These are phyloP conservation scores for Dynastes maya DNA, from an alignment of 2,888 invertebrate genomes.

Conservation along the genomic window DNA sequence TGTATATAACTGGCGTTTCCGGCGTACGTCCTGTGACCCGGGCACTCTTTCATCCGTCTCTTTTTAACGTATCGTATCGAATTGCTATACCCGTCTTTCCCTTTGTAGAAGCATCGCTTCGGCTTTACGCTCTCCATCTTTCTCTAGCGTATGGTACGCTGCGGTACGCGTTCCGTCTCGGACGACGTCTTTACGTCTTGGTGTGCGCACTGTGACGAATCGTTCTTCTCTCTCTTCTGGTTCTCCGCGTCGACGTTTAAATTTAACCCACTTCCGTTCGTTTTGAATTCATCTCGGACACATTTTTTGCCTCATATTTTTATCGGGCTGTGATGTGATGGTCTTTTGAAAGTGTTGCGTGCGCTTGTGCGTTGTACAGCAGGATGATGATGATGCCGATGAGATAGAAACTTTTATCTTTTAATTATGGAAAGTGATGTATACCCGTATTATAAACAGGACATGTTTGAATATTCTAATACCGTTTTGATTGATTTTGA, in stretches of 20 bases:
- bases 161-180: conserved; percentile 11
- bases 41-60: conserved; percentile 60
- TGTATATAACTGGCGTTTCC: conserved; percentile 76
- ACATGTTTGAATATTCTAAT: neutral
- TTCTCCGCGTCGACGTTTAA: conserved; percentile 37
- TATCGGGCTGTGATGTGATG: conserved; percentile 15
- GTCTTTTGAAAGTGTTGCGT: conserved; percentile 21
- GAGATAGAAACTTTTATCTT: conserved; percentile 25
- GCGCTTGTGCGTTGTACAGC: neutral
- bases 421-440: neutral
- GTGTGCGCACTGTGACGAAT: conserved; percentile 31
- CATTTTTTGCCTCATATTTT: conserved; percentile 40
- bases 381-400: neutral
- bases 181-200: conserved; percentile 30
- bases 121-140: conserved; percentile 3
- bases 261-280: conserved; percentile 47
- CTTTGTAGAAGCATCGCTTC: conserved; percentile 21
- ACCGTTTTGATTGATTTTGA: too few species aligned
- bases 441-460: neutral
- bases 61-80: conserved; percentile 6
- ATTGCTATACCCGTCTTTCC: conserved; percentile 18
- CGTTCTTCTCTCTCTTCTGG: conserved; percentile 20
- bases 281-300: conserved; percentile 43
- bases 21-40: conserved; percentile 69
- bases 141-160: conserved; percentile 1